Conservation (phyloP, 2,888 invertebrate genomes). For the Andrena bucephala region DNA sequence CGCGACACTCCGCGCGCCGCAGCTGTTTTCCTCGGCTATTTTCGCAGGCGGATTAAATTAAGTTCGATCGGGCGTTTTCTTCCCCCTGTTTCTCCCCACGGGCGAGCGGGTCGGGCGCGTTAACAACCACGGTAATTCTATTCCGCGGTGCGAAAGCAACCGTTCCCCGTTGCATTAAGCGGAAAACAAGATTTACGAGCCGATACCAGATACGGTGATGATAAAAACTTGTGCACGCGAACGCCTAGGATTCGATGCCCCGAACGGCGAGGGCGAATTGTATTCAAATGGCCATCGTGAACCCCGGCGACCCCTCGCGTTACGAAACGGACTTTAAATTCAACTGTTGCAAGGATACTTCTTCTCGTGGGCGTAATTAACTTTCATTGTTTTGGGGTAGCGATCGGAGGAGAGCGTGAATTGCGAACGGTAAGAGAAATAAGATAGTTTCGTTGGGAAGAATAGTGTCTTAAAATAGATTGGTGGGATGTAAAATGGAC, state of each 20-base stretch:
- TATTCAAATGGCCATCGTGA: constrained; percentile 30
- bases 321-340: constrained; percentile 16
- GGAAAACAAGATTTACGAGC: constrained; percentile 29
- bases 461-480: too few relatives aligned
- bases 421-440: too few relatives aligned
- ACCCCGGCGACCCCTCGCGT: constrained; percentile 7
- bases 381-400: too few relatives aligned
- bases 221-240: constrained; percentile 11
- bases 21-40: constrained; percentile 41
- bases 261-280: constrained; percentile 13
- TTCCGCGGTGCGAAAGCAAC: neutral
- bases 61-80: constrained; percentile 15
- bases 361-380: too few relatives aligned
- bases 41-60: constrained; percentile 36
- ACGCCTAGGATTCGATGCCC: constrained; percentile 13
- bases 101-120: neutral
- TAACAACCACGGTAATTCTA: constrained; percentile 22
- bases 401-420: too few relatives aligned
- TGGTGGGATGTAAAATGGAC: too few relatives aligned
- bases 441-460: too few relatives aligned
- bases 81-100: neutral
- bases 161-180: constrained; percentile 11
- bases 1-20: neutral
- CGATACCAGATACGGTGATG: constrained; percentile 25
- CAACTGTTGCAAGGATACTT: neutral